phyloP scores from a whole-genome alignment of 2,113 vertebrate species.

The Myrmophylax atrothorax region DNA sequence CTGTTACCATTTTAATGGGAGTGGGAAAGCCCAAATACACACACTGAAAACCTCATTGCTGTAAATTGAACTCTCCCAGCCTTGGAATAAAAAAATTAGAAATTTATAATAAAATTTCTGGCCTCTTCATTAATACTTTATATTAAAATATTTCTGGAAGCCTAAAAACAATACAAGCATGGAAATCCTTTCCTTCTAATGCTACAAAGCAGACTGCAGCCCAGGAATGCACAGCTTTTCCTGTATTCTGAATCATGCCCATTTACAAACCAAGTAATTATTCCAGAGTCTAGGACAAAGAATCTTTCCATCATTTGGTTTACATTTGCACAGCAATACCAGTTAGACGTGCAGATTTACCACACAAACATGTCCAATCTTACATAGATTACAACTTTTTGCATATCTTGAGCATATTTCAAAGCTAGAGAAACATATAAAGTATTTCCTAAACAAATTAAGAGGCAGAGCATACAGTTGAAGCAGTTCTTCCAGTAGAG shows the following conservation, averaged over 20 bases:
- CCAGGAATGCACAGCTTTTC: constrained; percentile 2
- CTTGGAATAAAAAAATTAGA: not conserved
- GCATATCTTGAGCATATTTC: constrained; percentile 43
- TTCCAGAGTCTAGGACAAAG: constrained; percentile 30
- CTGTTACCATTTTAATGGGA: not conserved
- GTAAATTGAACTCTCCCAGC: not conserved
- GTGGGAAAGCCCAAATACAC: not conserved
- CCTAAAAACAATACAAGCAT: not conserved
- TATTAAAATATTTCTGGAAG: constrained; percentile 2
- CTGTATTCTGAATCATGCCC: not conserved
- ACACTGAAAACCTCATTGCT: not conserved
- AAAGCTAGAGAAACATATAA: constrained; percentile 15
- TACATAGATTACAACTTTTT: constrained; percentile 46
- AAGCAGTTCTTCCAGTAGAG: constrained; percentile 44
- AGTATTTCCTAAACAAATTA: constrained; percentile 50
- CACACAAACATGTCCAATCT: constrained; percentile 26
- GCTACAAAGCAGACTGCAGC: not conserved
- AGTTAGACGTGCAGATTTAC: constrained; percentile 35
- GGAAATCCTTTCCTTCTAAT: not conserved
- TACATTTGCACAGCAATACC: constrained; percentile 40
- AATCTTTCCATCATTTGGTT: constrained; percentile 18
- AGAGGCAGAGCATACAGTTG: constrained; percentile 3
- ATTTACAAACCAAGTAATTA: constrained; percentile 34
- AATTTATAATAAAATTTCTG: not conserved
- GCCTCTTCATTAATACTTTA: not conserved